Base-by-base conservation (phyloP, 2,888 invertebrate genomes). In the Euplexia lucipara region DNA sequence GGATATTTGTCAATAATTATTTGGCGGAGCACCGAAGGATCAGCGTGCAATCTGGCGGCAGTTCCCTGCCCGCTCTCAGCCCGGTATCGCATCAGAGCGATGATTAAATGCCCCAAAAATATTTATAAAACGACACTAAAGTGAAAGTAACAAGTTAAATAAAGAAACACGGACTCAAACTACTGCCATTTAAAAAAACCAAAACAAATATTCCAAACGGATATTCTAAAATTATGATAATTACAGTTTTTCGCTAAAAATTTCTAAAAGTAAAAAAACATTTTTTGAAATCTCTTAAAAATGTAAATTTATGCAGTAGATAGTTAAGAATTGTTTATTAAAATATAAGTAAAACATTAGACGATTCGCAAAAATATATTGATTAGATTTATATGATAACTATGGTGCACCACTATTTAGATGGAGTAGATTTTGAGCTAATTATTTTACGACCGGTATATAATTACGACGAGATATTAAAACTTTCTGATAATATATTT, bases 1-100 rank as follows among this genome's bases (percentile, higher is more conserved):
- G 95, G 91, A 95, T 95, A 92, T 95, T 95, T 95, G 95, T 95
- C 92, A 95, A 95, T 95, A 95, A 95, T 95, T 95, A 95, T 95
- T 95, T 95, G 95, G 95, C 95, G 87, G 95, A 95, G 88, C 95
- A 95, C 90, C 94, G 95, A 88, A 93, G 95, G 90, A 95, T 95
- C 95, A 95, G 95, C 95, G 95, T 95, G 87, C 95, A 95, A 89
- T 95, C 95, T 77, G 95, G 95, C 80, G 95, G 93, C 83, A 93
- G 94, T 88, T 95, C 95, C 81, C 88, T 95, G 85, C 95, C 95
- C 73, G 95, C 95, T 59, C 94, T 95, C 92, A 95, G 95, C 90
- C 95, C 95, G 72, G 91, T 93, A 81, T 95, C 95, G 90, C 95
- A 94, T 91, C 95, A 94, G 83, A 95, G 95, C 94, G 95, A 95